Evolutionary conservation across 2,797 vertebrate species (phyloP), one percentile per base, ranked within the genome.

Genomic region (Takifugu rubripes): DNA sequence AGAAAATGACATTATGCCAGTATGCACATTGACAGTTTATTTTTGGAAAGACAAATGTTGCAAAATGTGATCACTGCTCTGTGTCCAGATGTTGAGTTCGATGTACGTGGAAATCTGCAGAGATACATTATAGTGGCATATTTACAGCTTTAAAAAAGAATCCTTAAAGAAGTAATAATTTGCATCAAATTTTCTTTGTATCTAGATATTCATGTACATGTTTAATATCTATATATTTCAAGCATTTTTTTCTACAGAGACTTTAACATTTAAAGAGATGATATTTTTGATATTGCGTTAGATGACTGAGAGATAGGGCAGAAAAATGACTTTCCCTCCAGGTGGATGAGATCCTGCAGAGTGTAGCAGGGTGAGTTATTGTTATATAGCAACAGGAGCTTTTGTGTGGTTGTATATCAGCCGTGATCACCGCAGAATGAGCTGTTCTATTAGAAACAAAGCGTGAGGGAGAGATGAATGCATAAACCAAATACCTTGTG

Each of bases 221-320:
- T 84, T 85, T 86, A 81, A 89, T 87, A 89, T 83, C 60, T 85
- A 69, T 88, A 91, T 89, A 90, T 88, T 89, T 88, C 82, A 78
- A 84, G 59, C 84, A 75, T 90, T 90, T 92, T 40, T 40, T 92
- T 91, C 80, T 92, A 91, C 80, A 87, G 84, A 92, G 86, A 89
- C 87, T 89, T 90, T 89, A 79, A 87, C 79, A 86, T 84, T 88
- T 85, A 81, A 88, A 88, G 69, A 89, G 70, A 90, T 71, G 72
- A 87, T 92, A 92, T 92, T 92, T 92, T 93, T 93, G 84, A 91
- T 93, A 92, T 88, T 85, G 78, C 74, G 78, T 82, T 72, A 73
- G 86, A 78, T 70, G 78, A 77, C 68, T 75, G 76, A 79, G 72
- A 77, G 62, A 64, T 88, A 82, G 72, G 68, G 79, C 33, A 57